phyloP scores from a whole-genome alignment of 1,140 invertebrate species.

The Cherax destructor region DNA sequence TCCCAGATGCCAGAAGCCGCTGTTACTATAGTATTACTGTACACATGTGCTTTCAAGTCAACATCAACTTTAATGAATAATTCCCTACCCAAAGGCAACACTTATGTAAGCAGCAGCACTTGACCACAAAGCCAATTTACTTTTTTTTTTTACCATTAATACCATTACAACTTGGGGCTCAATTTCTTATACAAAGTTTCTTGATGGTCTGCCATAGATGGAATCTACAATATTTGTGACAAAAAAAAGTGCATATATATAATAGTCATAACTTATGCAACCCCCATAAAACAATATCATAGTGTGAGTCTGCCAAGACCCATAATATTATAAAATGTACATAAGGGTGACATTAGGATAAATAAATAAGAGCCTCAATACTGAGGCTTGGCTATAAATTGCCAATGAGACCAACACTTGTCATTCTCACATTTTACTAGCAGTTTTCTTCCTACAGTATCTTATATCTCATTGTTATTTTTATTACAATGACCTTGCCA shows the following conservation, averaged over 20 bases:
- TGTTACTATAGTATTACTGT: not conserved
- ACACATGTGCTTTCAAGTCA: not conserved
- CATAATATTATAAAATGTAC: conserved; percentile 25
- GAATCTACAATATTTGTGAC: conserved; percentile 19
- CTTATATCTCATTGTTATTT: conserved; percentile 18
- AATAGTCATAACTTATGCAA: no score
- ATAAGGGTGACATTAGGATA: conserved; percentile 48
- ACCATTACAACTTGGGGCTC: not conserved
- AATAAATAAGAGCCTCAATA: conserved; percentile 51
- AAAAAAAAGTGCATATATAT: not conserved
- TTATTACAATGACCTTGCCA: conserved; percentile 21
- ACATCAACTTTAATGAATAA: not conserved
- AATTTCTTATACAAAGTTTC: conserved; percentile 14
- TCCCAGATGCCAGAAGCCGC: conserved; percentile 17
- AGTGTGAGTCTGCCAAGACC: conserved; percentile 23
- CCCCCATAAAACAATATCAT: conserved; percentile 11
- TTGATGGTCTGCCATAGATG: conserved; percentile 12
- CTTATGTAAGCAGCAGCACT: conserved; percentile 15
- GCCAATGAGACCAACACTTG: conserved; percentile 29
- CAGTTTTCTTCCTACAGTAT: conserved; percentile 7
- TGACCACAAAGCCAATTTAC: conserved; percentile 13
- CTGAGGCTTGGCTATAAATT: conserved; percentile 40
- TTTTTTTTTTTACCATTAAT: not conserved
- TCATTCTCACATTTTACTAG: conserved; percentile 26
- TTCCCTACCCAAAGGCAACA: conserved; percentile 5